These are phyloP conservation scores for Puntigrus tetrazona DNA, from an alignment of 2,113 vertebrate species.

Conservation along the genomic window DNA sequence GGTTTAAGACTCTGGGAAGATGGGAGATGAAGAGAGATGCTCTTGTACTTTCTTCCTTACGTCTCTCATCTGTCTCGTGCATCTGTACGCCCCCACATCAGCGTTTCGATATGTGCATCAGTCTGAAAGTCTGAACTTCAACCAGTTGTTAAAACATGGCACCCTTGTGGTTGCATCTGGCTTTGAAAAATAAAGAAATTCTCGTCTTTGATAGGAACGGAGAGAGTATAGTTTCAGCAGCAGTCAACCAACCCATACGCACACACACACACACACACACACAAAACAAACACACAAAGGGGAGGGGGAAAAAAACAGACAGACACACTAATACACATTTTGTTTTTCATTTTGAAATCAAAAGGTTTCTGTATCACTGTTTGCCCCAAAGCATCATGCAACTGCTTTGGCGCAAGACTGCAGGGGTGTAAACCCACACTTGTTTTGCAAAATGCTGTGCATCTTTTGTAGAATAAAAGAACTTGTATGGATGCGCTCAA, in stretches of 20 bases:
- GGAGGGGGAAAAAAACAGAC: slow-evolving; percentile 18
- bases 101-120: slow-evolving; percentile 60
- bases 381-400: slow-evolving; percentile 72
- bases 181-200: slow-evolving; percentile 68
- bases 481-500: slow-evolving; percentile 57
- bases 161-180: slow-evolving; percentile 59
- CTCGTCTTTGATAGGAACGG: slow-evolving; percentile 57
- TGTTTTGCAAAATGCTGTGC: slow-evolving; percentile 54
- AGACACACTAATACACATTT: slow-evolving; percentile 53
- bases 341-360: slow-evolving; percentile 71
- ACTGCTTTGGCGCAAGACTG: slow-evolving; percentile 68
- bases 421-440: slow-evolving; percentile 67
- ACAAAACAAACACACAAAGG: slow-evolving; percentile 30
- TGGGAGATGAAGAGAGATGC: slow-evolving; percentile 38
- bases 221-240: slow-evolving; percentile 59
- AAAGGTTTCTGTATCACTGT: slow-evolving; percentile 64
- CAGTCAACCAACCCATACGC: slow-evolving; percentile 34
- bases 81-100: slow-evolving; percentile 59
- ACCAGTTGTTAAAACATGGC: slow-evolving; percentile 66
- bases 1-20: slow-evolving; percentile 33
- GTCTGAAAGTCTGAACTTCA: slow-evolving; percentile 70
- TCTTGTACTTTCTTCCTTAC: slow-evolving; percentile 20
- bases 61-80: slow-evolving; percentile 66
- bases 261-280: background rate
- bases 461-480: slow-evolving; percentile 55